Evolutionary conservation across 2,888 invertebrate species (phyloP), one percentile per base, ranked within the genome.

Genomic region (Phyllotreta striolata): DNA sequence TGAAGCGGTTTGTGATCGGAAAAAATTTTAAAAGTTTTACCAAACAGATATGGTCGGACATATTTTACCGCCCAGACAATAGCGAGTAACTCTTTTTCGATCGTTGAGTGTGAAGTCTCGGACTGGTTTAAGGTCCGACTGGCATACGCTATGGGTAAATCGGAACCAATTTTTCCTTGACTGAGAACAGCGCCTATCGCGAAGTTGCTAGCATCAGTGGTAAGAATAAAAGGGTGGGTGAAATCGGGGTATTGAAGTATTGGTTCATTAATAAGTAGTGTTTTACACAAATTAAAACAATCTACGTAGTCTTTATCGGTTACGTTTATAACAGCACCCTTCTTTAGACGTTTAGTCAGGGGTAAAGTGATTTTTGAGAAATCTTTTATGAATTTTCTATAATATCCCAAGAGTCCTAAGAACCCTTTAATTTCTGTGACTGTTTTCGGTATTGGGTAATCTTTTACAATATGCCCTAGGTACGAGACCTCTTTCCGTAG

Each of bases 71-170:
- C 24, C 24, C 24, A 24, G 1, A 24, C 24, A 24, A 24, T 24
- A 24, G 24, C 24, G 24, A 24, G 24, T 24, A 24, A 24, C 4
- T 24, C 24, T 24, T 24, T 24, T 24, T 24, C 24, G 4, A 24
- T 24, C 24, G 24, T 24, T 24, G 24, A 24, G 4, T 24, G 4
- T 24, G 24, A 24, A 24, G 24, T 24, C 4, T 24, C 24, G 24
- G 24, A 24, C 4, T 24, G 69, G 59, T 75, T 79, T n/a, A 78
- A 57, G 0, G 77, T 76, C 60, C 79, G 57, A 24, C 72, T 72
- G 3, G 76, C 75, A 63, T 77, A 81, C 6, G 79, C 78, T 1
- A 81, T 72, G 1, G 78, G 79, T 35, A 74, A 58, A 59, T 80
- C 75, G 46, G 72, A 66, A 8, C 56, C 72, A 6, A 49, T 51